Conservation (phyloP, 92 coral and sea anemone genomes). For the Paramuricea clavata region DNA sequence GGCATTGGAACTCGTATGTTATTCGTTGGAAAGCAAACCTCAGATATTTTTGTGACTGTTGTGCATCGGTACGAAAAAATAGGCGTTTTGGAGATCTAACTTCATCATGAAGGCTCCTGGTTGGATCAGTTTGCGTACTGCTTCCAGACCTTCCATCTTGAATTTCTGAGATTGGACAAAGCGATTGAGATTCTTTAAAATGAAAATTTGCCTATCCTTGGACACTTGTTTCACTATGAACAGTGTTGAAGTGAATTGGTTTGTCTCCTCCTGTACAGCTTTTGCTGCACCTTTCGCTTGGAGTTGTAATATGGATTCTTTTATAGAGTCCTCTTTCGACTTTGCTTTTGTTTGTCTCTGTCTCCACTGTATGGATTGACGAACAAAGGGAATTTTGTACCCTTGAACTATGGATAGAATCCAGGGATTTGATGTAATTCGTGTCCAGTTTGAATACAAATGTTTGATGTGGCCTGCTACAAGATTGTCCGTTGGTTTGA, state of each 20-base stretch:
- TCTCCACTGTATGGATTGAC: conserved; percentile 28
- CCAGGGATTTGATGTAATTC: conserved; percentile 32
- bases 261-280: not conserved
- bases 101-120: conserved; percentile 35
- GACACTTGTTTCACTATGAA: conserved; percentile 19
- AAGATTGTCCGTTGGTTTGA: not conserved
- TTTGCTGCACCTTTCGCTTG: not conserved
- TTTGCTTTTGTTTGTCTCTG: conserved; percentile 37
- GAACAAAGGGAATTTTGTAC: conserved; percentile 31
- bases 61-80: conserved; percentile 22
- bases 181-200: conserved; percentile 39
- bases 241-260: conserved; percentile 42
- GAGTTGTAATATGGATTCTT: not conserved
- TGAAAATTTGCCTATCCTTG: conserved; percentile 43
- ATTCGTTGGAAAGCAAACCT: conserved; percentile 23
- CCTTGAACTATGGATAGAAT: conserved; percentile 21
- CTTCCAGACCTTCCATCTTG: conserved; percentile 56
- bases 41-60: conserved; percentile 43
- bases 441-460: conserved; percentile 13
- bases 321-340: conserved; percentile 21
- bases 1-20: conserved; percentile 42
- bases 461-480: conserved; percentile 33
- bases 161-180: conserved; percentile 35
- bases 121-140: conserved; percentile 33
- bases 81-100: conserved; percentile 41